Conservation (phyloP, 2,113 vertebrate genomes). For the Otolemur garnettii region DNA sequence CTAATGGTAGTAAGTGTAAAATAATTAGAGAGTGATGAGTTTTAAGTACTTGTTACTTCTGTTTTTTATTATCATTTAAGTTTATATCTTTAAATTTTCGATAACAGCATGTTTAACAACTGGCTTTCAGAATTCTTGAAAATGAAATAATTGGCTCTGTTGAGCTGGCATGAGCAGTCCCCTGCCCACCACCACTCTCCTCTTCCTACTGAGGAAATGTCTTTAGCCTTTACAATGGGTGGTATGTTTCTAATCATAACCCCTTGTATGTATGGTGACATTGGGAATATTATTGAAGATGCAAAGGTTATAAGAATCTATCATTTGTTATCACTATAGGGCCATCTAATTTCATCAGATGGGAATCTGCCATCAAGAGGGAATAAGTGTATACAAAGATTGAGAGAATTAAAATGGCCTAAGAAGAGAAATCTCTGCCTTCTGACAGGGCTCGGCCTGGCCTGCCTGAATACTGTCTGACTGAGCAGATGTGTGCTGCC, state of each 20-base stretch:
- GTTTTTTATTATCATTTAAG: neutral
- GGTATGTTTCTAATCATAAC: neutral
- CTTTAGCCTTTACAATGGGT: neutral
- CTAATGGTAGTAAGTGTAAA: neutral
- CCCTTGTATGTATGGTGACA: neutral
- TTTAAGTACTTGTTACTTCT: constrained; percentile 10
- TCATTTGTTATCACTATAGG: neutral
- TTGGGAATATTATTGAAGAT: neutral
- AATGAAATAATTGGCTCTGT: neutral
- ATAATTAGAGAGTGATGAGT: neutral
- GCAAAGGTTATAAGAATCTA: neutral
- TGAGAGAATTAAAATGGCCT: neutral
- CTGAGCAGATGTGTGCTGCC: neutral
- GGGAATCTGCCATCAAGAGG: neutral
- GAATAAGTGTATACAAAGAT: neutral
- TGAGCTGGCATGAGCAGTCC: neutral
- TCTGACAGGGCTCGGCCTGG: neutral
- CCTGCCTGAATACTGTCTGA: neutral
- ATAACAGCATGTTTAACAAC: neutral
- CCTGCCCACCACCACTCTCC: neutral
- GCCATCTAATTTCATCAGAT: neutral
- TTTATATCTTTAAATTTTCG: constrained; percentile 26
- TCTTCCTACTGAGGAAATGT: neutral
- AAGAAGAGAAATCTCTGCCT: neutral
- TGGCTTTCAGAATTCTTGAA: neutral